Evolutionary conservation across 2,888 invertebrate genomes (phyloP).

Genomic region (Gastracanthus pulcherrimus): DNA sequence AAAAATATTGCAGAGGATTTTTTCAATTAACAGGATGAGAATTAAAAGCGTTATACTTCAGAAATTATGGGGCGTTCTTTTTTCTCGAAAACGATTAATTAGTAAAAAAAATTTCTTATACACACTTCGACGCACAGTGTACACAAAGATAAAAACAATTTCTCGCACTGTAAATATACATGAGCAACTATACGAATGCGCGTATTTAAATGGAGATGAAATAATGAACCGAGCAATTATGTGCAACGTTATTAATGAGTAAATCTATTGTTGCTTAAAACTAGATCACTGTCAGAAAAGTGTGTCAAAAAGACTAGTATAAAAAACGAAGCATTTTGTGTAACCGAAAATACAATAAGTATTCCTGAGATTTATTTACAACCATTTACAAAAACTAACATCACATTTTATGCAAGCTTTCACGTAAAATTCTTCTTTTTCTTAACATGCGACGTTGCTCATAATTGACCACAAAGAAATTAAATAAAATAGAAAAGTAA

Average conservation of each 20-base stretch:
- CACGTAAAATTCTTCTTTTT: too few relatives aligned
- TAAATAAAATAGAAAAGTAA: not conserved
- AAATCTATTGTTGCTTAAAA: too few relatives aligned
- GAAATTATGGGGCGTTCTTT: slow-evolving; percentile 14
- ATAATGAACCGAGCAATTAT: not conserved
- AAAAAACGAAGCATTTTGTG: too few relatives aligned
- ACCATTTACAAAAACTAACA: too few relatives aligned
- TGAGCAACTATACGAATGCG: not conserved
- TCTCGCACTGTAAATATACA: slow-evolving; percentile 30
- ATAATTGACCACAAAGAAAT: not conserved
- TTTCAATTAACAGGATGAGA: not conserved
- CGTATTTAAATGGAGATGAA: not conserved
- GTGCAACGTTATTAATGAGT: not conserved
- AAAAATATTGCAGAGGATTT: too few relatives aligned
- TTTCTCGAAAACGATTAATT: not conserved
- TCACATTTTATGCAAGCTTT: too few relatives aligned
- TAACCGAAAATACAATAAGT: too few relatives aligned
- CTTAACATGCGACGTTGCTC: too few relatives aligned
- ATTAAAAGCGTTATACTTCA: not conserved
- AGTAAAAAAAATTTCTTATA: not conserved
- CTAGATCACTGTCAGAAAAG: too few relatives aligned
- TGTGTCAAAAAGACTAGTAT: too few relatives aligned
- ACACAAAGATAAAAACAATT: slow-evolving; percentile 11
- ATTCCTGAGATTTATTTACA: too few relatives aligned
- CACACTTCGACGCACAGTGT: slow-evolving; percentile 31